A percentile compares a stretch with the other conserved stretches of the same genome.
phyloP scores from a whole-genome alignment of 2,888 invertebrate genomes.

The Dasysyrphus albostriatus region DNA sequence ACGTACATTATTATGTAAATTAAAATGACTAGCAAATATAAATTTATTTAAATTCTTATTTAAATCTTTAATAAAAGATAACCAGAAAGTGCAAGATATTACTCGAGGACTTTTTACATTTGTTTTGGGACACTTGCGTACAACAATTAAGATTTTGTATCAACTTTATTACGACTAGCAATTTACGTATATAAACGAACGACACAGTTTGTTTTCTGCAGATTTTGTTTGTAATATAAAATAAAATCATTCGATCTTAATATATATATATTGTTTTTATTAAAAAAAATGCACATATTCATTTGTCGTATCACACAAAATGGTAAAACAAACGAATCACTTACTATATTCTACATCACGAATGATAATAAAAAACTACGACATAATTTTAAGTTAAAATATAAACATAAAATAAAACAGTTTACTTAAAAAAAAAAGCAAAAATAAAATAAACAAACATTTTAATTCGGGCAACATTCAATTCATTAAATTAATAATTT shows the following conservation, averaged over 20 bases:
- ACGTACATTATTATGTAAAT: no score
- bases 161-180: no score
- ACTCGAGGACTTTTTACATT: no score
- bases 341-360: conserved; percentile 53
- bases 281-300: conserved; percentile 73
- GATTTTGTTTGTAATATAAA: conserved; percentile 19
- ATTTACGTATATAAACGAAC: neutral
- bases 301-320: conserved; percentile 57
- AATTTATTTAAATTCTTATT: no score
- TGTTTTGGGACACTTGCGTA: no score
- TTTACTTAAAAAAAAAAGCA: conserved; percentile 40
- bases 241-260: neutral
- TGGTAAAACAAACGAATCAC: conserved; percentile 42
- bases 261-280: conserved; percentile 3
- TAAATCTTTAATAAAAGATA: no score
- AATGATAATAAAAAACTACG: conserved; percentile 57
- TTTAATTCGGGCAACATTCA: conserved; percentile 57
- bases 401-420: conserved; percentile 32
- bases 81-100: no score
- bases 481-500: conserved; percentile 6
- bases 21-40: no score
- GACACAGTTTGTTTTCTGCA: conserved; percentile 9
- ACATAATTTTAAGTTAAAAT: conserved; percentile 34
- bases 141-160: no score
- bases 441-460: conserved; percentile 28